Percentiles rank a stretch among this genome's conserved stretches.
phyloP scores from a whole-genome alignment of 2,888 invertebrate genomes.

The Cerceris ruficornis region DNA sequence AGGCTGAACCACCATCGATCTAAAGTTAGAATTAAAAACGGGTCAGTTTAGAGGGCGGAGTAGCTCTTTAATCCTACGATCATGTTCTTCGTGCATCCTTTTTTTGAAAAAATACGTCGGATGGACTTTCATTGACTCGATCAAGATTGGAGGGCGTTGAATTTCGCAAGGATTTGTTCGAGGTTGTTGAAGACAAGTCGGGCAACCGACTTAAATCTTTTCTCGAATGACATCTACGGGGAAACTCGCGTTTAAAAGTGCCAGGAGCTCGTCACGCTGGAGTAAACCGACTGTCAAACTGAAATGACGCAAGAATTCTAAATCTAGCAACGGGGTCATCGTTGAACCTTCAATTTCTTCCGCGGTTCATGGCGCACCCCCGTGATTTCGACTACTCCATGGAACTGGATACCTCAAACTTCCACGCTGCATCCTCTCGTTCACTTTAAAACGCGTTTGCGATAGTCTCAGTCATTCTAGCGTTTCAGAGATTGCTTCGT shows the following conservation, averaged over 20 bases:
- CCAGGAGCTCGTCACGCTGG: background rate
- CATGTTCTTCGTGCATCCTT: background rate
- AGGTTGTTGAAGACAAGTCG: no score
- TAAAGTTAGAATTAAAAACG: slow-evolving; percentile 46
- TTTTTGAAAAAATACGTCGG: background rate
- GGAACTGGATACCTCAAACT: background rate
- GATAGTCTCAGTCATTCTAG: background rate
- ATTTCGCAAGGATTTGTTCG: no score
- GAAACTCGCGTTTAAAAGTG: background rate
- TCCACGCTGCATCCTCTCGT: background rate
- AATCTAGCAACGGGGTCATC: background rate
- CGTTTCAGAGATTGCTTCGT: background rate
- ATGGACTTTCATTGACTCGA: no score
- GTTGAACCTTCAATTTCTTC: background rate
- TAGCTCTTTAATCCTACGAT: slow-evolving; percentile 17
- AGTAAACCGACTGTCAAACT: slow-evolving; percentile 26
- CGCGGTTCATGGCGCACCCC: background rate
- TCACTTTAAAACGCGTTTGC: slow-evolving; percentile 23
- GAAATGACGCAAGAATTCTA: slow-evolving; percentile 11
- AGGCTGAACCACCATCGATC: slow-evolving; percentile 9
- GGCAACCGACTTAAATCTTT: no score
- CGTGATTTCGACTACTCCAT: background rate
- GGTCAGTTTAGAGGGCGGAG: slow-evolving; percentile 35
- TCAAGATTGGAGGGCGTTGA: no score
- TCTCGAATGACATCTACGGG: background rate